phyloP scores from a whole-genome alignment of 2,888 invertebrate genomes.

The Erebia palarica region DNA sequence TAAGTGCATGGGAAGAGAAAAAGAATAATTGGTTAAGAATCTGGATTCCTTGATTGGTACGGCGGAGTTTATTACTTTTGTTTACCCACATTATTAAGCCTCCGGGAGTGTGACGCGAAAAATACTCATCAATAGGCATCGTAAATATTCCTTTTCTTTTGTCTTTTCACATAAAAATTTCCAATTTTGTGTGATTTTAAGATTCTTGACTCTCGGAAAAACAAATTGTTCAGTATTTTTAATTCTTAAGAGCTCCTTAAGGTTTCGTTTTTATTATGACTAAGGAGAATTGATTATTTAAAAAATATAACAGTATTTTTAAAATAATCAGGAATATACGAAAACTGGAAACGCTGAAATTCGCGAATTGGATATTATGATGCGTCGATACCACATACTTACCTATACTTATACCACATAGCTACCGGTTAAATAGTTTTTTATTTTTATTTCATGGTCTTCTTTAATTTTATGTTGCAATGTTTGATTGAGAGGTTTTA shows the following conservation, averaged over 20 bases:
- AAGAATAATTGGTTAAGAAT: slow-evolving; percentile 25
- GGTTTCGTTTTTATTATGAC: background rate
- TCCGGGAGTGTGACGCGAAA: slow-evolving; percentile 21
- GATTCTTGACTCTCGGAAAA: slow-evolving; percentile 1
- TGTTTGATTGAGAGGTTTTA: no score
- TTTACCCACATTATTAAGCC: slow-evolving; percentile 46
- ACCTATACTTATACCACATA: background rate
- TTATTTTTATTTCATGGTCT: no score
- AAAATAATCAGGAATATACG: no score
- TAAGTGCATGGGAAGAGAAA: slow-evolving; percentile 25
- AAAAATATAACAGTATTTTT: no score
- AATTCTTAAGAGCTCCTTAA: background rate
- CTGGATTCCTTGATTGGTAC: slow-evolving; percentile 56
- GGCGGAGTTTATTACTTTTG: slow-evolving; percentile 40
- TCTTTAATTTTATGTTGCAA: no score
- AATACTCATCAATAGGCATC: slow-evolving; percentile 6
- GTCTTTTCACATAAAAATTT: background rate
- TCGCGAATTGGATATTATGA: background rate
- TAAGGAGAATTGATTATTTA: no score
- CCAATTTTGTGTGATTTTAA: background rate
- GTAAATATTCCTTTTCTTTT: slow-evolving; percentile 1
- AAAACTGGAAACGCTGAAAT: background rate
- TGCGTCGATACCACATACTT: background rate
- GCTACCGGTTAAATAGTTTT: no score
- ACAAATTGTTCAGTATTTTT: background rate